Evolutionary conservation across 1,140 invertebrate genomes (phyloP).

Genomic region (Neomicropteryx cornuta): DNA sequence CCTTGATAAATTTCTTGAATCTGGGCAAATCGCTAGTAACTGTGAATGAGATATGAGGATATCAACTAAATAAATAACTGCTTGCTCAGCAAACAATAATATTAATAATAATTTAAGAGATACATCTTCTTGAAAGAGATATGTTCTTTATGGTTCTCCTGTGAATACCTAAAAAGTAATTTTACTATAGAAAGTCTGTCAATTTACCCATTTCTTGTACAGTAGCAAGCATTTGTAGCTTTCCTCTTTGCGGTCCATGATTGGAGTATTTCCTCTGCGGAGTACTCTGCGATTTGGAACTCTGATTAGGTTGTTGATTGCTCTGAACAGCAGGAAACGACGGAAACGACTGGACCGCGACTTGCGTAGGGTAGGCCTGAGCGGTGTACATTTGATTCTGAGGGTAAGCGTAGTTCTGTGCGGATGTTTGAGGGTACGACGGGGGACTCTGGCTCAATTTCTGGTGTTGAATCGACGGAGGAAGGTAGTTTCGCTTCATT

Average conservation of each 20-base stretch:
- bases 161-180: no score
- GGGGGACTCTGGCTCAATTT: constrained; percentile 16
- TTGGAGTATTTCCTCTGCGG: constrained; percentile 31
- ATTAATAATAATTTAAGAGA: no score
- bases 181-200: not conserved
- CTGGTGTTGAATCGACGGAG: constrained; percentile 46
- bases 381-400: no score
- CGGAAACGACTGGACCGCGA: constrained; percentile 23
- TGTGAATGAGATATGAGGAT: no score
- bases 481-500: constrained; percentile 72
- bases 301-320: constrained; percentile 15
- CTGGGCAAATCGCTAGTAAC: no score
- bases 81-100: no score
- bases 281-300: constrained; percentile 18
- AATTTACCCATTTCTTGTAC: constrained; percentile 41
- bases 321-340: constrained; percentile 44
- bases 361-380: no score
- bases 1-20: no score
- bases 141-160: no score
- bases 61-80: no score
- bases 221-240: constrained; percentile 34
- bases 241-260: constrained; percentile 31
- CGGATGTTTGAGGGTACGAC: constrained; percentile 9
- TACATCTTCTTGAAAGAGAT: no score
- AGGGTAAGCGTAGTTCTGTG: no score